A percentile compares a stretch with the other conserved stretches of the same genome.
These are phyloP conservation scores for Aeoliscus strigatus DNA, from an alignment of 2,797 vertebrate species.

Conservation along the genomic window DNA sequence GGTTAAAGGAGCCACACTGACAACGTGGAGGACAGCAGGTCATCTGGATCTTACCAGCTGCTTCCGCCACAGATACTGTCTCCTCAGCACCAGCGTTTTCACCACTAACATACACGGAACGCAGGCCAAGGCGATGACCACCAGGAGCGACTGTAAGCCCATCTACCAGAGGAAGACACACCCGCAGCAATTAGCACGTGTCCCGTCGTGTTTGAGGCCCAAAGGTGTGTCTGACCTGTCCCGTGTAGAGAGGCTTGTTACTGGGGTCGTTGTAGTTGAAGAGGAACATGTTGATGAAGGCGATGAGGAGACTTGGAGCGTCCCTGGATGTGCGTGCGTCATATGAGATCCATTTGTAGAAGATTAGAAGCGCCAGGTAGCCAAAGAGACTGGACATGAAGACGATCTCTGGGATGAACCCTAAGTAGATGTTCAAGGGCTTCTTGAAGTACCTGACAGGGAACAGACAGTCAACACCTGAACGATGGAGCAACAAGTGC, in stretches of 20 bases:
- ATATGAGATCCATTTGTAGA: conserved; percentile 92
- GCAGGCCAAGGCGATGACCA: conserved; percentile 85
- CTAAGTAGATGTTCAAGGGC: conserved; percentile 90
- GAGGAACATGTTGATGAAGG: conserved; percentile 99
- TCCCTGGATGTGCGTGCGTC: conserved; percentile 77
- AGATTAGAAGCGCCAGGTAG: conserved; percentile 89
- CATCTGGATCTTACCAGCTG: conserved; percentile 75
- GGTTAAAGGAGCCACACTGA: not conserved
- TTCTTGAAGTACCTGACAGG: conserved; percentile 97
- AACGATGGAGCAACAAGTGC: no score
- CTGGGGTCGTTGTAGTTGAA: conserved; percentile 85
- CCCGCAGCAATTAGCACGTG: not conserved
- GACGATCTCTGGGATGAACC: conserved; percentile 94
- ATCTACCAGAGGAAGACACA: conserved; percentile 61
- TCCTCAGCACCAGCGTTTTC: conserved; percentile 87
- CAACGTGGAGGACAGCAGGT: not conserved
- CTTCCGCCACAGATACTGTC: conserved; percentile 83
- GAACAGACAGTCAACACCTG: no score
- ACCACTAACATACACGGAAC: conserved; percentile 93
- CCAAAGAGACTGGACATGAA: conserved; percentile 93
- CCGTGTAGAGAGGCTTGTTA: conserved; percentile 82
- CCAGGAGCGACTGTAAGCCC: conserved; percentile 84
- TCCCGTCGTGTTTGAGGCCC: no score
- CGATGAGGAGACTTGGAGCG: conserved; percentile 93
- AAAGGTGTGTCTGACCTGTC: conserved; percentile 79